These are phyloP conservation scores for Centropristis striata DNA, from an alignment of 2,113 vertebrate species.

Conservation along the genomic window DNA sequence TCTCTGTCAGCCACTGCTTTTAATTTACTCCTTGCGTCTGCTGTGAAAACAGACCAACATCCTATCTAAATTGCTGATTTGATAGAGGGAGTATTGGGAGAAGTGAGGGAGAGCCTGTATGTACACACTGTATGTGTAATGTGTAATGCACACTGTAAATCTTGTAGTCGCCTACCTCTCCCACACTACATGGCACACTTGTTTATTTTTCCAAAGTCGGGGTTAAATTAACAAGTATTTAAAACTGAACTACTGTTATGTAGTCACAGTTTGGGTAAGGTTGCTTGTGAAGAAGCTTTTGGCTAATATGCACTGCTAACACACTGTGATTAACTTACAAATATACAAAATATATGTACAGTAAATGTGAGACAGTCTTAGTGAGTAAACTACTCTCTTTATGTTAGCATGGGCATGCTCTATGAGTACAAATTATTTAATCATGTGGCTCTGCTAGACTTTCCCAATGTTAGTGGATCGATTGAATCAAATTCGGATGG, in stretches of 20 bases:
- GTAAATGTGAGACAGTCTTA: no score
- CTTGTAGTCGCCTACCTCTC: neutral
- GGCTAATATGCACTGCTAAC: neutral
- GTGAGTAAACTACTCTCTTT: no score
- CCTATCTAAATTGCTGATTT: constrained; percentile 85
- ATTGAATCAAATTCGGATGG: no score
- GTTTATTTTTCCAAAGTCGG: neutral
- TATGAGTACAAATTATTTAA: no score
- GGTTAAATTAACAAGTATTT: neutral
- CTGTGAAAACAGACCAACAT: constrained; percentile 85
- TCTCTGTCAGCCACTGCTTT: constrained; percentile 86
- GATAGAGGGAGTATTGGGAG: constrained; percentile 74
- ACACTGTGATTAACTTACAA: neutral
- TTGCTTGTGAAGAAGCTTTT: neutral
- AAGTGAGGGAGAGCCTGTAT: constrained; percentile 43
- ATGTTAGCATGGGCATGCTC: no score
- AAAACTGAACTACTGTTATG: neutral
- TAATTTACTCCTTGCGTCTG: constrained; percentile 87
- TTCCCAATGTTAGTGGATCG: no score
- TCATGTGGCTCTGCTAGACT: no score
- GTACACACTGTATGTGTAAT: constrained; percentile 44
- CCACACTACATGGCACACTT: neutral
- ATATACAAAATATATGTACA: no score
- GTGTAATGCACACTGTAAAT: constrained; percentile 30
- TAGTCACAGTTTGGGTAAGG: neutral